Evolutionary conservation across 2,113 vertebrate species (phyloP).

Genomic region (Acinonyx jubatus): DNA sequence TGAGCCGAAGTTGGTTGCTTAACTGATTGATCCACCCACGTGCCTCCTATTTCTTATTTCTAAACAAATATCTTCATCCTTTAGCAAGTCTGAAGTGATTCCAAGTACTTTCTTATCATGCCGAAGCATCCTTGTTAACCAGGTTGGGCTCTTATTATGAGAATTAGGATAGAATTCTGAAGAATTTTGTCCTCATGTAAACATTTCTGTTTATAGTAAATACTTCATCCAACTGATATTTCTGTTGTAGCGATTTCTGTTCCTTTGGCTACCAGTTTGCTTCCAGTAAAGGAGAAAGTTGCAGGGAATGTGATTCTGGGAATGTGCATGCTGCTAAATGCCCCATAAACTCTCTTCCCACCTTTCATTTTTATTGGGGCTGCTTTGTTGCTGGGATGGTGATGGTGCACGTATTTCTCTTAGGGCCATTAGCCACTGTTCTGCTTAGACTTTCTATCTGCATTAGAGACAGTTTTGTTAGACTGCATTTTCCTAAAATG

Average conservation of each 20-base stretch:
- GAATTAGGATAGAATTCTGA: not conserved
- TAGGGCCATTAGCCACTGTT: not conserved
- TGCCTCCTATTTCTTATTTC: not conserved
- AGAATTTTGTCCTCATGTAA: not conserved
- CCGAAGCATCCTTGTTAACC: not conserved
- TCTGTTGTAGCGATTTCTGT: not conserved
- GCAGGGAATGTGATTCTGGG: not conserved
- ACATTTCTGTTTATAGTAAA: not conserved
- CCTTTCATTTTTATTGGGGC: not conserved
- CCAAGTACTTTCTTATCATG: not conserved
- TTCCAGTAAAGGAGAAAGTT: not conserved
- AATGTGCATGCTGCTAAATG: not conserved
- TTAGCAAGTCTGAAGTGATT: not conserved
- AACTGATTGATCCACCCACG: too few relatives aligned
- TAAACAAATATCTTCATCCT: not conserved
- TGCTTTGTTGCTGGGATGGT: not conserved
- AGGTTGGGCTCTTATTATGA: not conserved
- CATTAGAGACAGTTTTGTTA: not conserved
- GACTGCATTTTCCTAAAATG: not conserved
- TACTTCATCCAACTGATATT: not conserved
- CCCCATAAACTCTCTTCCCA: not conserved
- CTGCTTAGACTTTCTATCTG: not conserved
- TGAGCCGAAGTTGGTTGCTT: too few relatives aligned
- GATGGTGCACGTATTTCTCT: not conserved
- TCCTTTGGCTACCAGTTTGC: not conserved